Conservation (phyloP, 1,140 invertebrate genomes). For the Arion vulgaris region DNA sequence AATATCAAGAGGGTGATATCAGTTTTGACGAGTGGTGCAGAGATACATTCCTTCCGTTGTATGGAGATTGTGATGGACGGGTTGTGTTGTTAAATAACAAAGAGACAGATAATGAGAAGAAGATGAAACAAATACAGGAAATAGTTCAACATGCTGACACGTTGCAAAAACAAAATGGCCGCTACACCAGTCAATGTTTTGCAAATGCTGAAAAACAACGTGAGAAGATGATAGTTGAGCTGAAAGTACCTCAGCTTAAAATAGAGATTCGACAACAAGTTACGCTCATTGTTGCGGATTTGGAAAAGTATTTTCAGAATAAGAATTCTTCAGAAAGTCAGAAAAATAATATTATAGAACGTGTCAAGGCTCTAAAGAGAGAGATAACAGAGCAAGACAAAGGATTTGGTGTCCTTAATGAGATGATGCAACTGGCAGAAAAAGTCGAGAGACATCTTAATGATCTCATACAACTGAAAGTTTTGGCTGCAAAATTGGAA, state of each 20-base stretch:
- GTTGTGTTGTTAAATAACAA: slow-evolving; percentile 1
- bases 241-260: not conserved
- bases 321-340: not conserved
- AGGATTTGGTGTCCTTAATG: not conserved
- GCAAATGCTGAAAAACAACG: not conserved
- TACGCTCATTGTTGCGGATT: not conserved
- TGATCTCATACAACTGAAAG: not conserved
- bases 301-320: not conserved
- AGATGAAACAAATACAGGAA: not conserved
- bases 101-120: not conserved
- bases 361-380: not conserved
- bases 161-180: not conserved
- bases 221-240: not conserved
- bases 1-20: not conserved
- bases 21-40: slow-evolving; percentile 3
- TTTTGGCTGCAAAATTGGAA: not conserved
- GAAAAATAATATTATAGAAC: not conserved
- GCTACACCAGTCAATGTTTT: not conserved
- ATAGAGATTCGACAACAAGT: not conserved
- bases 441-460: not conserved
- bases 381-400: not conserved
- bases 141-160: not conserved
- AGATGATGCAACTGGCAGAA: not conserved
- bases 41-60: not conserved
- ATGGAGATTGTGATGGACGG: not conserved